phyloP scores from a whole-genome alignment of 2,113 vertebrate genomes.

The Oryzias melastigma region DNA sequence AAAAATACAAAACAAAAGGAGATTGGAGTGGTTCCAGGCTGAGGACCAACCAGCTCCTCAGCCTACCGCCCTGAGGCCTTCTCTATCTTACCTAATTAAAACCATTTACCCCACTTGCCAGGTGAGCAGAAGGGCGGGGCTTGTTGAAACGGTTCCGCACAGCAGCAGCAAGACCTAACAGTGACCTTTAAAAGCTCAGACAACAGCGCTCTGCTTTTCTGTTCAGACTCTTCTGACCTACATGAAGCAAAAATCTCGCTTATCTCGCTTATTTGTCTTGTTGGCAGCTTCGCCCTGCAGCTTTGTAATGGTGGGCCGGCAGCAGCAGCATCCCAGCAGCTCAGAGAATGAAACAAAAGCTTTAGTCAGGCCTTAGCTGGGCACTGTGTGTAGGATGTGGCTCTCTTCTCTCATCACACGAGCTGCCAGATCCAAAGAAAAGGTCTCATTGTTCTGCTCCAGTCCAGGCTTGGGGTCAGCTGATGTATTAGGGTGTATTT shows the following conservation, averaged over 20 bases:
- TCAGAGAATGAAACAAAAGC: constrained; percentile 59
- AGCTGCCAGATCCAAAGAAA: constrained; percentile 34
- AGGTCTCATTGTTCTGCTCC: constrained; percentile 58
- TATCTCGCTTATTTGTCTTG: constrained; percentile 24
- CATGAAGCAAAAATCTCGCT: constrained; percentile 19
- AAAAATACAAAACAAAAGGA: too few relatives aligned
- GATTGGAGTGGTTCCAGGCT: too few relatives aligned
- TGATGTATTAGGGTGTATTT: constrained; percentile 32
- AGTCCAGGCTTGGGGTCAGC: constrained; percentile 44
- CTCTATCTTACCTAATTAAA: too few relatives aligned
- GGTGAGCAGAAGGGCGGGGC: too few relatives aligned
- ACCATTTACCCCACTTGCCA: too few relatives aligned
- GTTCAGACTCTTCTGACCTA: constrained; percentile 15
- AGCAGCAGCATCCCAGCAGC: constrained; percentile 32
- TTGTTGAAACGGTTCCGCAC: too few relatives aligned
- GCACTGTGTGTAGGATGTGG: constrained; percentile 37
- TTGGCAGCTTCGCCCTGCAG: constrained; percentile 15
- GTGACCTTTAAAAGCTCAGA: not conserved
- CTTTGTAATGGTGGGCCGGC: constrained; percentile 15
- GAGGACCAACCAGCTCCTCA: too few relatives aligned
- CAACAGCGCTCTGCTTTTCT: not conserved
- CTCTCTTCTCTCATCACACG: constrained; percentile 45
- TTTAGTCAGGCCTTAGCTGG: constrained; percentile 56
- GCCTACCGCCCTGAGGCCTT: too few relatives aligned
- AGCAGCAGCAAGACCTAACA: too few relatives aligned